These are phyloP conservation scores for Apistogramma diplotaenia DNA, from an alignment of 2,113 vertebrate genomes.

Conservation along the genomic window DNA sequence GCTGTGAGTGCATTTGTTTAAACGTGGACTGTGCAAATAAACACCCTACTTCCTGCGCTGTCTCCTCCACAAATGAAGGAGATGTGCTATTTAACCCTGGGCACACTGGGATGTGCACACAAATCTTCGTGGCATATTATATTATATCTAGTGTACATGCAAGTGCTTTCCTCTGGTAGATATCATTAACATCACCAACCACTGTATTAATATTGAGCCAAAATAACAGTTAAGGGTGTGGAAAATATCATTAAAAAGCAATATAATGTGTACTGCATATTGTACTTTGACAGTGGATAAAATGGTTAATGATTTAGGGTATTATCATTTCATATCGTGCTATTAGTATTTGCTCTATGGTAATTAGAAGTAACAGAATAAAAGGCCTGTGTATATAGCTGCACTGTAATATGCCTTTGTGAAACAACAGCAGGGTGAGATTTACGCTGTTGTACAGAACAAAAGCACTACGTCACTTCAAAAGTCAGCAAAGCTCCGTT, in stretches of 20 bases:
- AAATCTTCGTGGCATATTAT: constrained; percentile 36
- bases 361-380: constrained; percentile 49
- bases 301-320: constrained; percentile 39
- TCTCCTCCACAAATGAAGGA: constrained; percentile 41
- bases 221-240: not conserved
- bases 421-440: constrained; percentile 63
- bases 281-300: constrained; percentile 45
- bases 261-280: constrained; percentile 7
- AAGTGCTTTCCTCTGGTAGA: constrained; percentile 19
- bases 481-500: constrained; percentile 70
- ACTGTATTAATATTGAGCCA: constrained; percentile 9
- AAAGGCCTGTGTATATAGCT: constrained; percentile 28
- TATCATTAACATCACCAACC: constrained; percentile 38
- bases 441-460: constrained; percentile 61
- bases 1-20: constrained; percentile 61
- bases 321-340: constrained; percentile 37
- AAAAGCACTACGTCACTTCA: constrained; percentile 69
- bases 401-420: constrained; percentile 42
- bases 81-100: constrained; percentile 41
- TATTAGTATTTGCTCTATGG: constrained; percentile 36
- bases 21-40: constrained; percentile 71
- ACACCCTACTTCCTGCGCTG: constrained; percentile 67
- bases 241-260: constrained; percentile 38
- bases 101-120: constrained; percentile 30
- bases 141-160: not conserved